These are phyloP conservation scores for Sakesphorus luctuosus DNA, from an alignment of 2,113 vertebrate species.

Conservation along the genomic window DNA sequence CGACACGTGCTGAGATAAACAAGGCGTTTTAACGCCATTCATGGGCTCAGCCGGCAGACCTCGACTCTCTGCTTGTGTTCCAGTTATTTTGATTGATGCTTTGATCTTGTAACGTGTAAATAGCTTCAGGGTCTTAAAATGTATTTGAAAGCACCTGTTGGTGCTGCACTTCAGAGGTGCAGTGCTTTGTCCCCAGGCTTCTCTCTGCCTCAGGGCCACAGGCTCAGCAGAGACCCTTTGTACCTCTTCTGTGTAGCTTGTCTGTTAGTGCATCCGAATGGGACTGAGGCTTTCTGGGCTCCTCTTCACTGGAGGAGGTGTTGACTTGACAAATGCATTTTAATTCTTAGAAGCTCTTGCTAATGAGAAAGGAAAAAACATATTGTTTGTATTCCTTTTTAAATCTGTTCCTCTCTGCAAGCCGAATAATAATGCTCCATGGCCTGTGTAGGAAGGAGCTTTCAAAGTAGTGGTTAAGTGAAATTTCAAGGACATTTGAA, in stretches of 20 bases:
- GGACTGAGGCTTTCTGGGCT: background rate
- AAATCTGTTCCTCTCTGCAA: background rate
- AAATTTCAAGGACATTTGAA: background rate
- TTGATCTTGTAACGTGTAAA: background rate
- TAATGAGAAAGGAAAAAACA: background rate
- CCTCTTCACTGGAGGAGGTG: background rate
- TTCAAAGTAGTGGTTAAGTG: background rate
- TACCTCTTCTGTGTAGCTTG: accelerated
- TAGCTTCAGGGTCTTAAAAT: background rate
- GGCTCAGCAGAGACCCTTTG: background rate
- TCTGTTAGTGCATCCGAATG: accelerated
- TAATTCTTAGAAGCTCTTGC: background rate
- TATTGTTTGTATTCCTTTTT: background rate
- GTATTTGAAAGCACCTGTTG: background rate
- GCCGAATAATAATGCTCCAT: background rate
- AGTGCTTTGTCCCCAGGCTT: background rate
- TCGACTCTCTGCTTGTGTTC: background rate
- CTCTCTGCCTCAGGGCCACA: background rate
- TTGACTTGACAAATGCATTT: background rate
- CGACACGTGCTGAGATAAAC: slow-evolving; percentile 56
- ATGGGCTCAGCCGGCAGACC: background rate
- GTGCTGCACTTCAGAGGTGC: background rate
- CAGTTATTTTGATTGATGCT: background rate
- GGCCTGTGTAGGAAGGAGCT: background rate
- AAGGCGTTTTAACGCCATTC: slow-evolving; percentile 14